Evolutionary conservation across 64 coral and sea anemone genomes (phyloP).

Genomic region (Porites australiensis): DNA sequence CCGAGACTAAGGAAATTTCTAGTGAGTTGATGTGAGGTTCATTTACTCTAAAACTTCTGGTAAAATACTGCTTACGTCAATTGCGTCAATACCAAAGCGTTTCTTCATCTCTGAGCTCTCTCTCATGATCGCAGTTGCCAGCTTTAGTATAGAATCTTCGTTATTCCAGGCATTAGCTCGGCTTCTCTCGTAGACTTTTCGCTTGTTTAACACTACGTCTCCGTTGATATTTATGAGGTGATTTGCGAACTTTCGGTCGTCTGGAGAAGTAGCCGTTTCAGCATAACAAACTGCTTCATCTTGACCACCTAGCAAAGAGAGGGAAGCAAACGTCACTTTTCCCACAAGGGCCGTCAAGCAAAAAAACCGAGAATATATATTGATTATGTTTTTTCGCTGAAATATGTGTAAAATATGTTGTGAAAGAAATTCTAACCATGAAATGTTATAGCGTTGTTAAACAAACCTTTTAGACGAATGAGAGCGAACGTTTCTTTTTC

Average conservation of each 20-base stretch:
- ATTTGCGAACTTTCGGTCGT: conserved; percentile 65
- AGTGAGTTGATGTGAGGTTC: too few species aligned
- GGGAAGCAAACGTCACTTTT: background rate
- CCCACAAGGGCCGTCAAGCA: too few species aligned
- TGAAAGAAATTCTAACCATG: too few species aligned
- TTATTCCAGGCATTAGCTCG: conserved; percentile 70
- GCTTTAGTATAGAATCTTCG: conserved; percentile 59
- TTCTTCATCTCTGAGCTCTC: conserved; percentile 46
- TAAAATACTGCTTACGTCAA: conserved; percentile 48
- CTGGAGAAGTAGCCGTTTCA: conserved; percentile 66
- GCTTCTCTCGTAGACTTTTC: conserved; percentile 78
- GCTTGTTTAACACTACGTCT: conserved; percentile 75
- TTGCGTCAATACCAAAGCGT: conserved; percentile 30
- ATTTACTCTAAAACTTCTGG: too few species aligned
- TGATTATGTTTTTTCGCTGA: too few species aligned
- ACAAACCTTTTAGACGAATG: conserved; percentile 69
- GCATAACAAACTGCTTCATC: conserved; percentile 81
- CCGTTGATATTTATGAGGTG: conserved; percentile 82
- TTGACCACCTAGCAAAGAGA: conserved; percentile 32
- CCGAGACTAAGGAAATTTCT: too few species aligned
- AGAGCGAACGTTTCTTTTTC: conserved; percentile 77
- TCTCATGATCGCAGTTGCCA: conserved; percentile 54
- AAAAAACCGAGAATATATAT: too few species aligned
- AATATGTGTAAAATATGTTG: too few species aligned
- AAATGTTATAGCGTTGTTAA: background rate